These are phyloP conservation scores for Latheticus oryzae DNA, from an alignment of 2,888 invertebrate genomes.

Conservation along the genomic window DNA sequence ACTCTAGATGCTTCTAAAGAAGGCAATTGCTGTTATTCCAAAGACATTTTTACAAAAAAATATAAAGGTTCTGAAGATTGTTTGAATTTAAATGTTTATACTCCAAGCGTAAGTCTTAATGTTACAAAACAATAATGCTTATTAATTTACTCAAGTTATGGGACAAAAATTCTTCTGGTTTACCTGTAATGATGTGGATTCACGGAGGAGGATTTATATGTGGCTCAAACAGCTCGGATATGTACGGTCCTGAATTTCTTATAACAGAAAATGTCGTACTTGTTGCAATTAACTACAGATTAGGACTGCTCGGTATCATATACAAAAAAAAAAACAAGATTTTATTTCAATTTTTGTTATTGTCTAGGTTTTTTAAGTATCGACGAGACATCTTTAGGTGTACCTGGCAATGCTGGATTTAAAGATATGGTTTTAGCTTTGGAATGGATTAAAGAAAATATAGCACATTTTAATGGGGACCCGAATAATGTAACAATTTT, in stretches of 20 bases:
- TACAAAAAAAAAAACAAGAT: no score
- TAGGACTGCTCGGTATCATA: slow-evolving; percentile 57
- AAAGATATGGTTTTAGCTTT: slow-evolving; percentile 69
- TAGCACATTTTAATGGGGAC: slow-evolving; percentile 56
- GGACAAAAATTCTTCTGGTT: slow-evolving; percentile 26
- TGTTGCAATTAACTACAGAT: slow-evolving; percentile 62
- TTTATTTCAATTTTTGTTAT: slow-evolving; percentile 26
- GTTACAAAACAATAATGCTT: background rate
- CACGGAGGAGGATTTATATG: slow-evolving; percentile 63
- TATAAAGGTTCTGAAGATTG: slow-evolving; percentile 56
- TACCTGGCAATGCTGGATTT: slow-evolving; percentile 69
- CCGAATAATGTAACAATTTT: slow-evolving; percentile 65
- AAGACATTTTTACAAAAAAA: slow-evolving; percentile 45
- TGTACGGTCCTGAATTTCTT: slow-evolving; percentile 60
- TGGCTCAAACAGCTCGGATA: slow-evolving; percentile 58
- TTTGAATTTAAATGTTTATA: slow-evolving; percentile 56
- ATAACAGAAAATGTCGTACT: slow-evolving; percentile 60
- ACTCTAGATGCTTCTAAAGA: slow-evolving; percentile 50
- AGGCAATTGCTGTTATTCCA: slow-evolving; percentile 48
- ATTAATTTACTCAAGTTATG: background rate
- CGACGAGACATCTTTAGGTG: slow-evolving; percentile 64
- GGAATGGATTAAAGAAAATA: slow-evolving; percentile 68
- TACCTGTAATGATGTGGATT: slow-evolving; percentile 65
- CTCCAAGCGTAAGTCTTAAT: slow-evolving; percentile 22
- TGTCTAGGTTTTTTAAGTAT: slow-evolving; percentile 65